Evolutionary conservation across 2,113 vertebrate genomes (phyloP).

Genomic region (Cochlearius cochlearius): DNA sequence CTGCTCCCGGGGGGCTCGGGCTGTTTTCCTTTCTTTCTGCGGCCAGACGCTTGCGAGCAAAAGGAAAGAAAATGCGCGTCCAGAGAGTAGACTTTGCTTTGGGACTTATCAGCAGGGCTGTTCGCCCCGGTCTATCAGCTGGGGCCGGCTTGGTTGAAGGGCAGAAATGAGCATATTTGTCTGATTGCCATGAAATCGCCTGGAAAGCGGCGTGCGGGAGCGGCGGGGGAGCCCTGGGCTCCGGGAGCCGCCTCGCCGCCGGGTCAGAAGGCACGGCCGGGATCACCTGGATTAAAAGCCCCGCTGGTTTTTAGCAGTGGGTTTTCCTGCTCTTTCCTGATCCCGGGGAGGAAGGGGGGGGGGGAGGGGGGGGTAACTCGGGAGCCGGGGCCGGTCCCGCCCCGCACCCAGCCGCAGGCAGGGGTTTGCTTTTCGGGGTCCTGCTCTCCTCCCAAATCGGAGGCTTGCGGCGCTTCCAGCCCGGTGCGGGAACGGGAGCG

Average conservation of each 20-base stretch:
- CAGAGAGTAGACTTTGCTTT: constrained; percentile 14
- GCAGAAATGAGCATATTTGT: not conserved
- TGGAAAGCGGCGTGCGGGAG: not conserved
- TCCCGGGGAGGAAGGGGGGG: not conserved
- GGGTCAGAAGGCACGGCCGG: not conserved
- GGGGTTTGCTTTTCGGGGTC: not conserved
- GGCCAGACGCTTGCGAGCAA: not conserved
- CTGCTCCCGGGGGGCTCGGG: not conserved
- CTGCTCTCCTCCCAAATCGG: not conserved
- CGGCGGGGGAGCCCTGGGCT: not conserved
- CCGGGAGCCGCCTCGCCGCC: not conserved
- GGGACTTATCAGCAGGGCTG: not conserved
- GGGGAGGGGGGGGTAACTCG: rapidly evolving
- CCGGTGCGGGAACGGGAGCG: not conserved
- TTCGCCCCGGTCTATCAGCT: not conserved
- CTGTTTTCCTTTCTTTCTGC: not conserved
- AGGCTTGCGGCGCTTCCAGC: not conserved
- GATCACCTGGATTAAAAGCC: not conserved
- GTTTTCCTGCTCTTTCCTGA: not conserved
- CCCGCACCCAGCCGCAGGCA: not conserved
- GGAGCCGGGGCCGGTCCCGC: not conserved
- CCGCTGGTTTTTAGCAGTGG: not conserved
- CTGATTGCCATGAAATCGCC: constrained; percentile 50
- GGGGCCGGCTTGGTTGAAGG: not conserved
- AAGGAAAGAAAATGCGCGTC: not conserved